phyloP scores from a whole-genome alignment of 2,888 invertebrate genomes.

The Drosophila hamatofila region DNA sequence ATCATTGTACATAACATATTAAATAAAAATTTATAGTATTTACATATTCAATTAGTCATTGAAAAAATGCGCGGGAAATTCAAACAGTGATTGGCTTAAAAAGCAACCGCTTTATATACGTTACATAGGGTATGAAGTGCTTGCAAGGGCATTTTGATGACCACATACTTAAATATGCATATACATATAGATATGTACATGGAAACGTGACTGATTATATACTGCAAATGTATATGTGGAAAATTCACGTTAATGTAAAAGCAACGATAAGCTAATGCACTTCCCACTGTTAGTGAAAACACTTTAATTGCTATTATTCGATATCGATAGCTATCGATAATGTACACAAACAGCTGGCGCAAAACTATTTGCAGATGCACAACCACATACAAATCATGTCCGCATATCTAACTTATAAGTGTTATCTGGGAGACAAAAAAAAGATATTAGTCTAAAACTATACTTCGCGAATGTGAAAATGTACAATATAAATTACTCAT shows the following conservation, averaged over 20 bases:
- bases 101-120: too few relatives aligned
- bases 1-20: conserved; percentile 70
- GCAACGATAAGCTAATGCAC: neutral
- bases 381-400: neutral
- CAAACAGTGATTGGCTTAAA: neutral
- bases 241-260: neutral
- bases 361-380: neutral
- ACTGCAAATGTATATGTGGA: neutral
- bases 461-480: neutral
- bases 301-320: neutral
- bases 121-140: neutral
- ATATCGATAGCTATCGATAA: conserved; percentile 24
- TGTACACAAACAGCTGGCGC: conserved; percentile 29
- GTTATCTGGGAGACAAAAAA: conserved; percentile 18
- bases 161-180: neutral
- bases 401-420: neutral
- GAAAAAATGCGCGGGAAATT: neutral
- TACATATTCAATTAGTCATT: neutral
- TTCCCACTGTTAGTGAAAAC: conserved; percentile 1
- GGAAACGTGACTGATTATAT: neutral
- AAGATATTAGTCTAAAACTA: neutral
- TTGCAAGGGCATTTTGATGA: neutral
- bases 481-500: neutral
- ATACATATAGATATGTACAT: neutral
- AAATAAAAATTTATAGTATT: conserved; percentile 43